Evolutionary conservation across 1,140 invertebrate genomes (phyloP).

Genomic region (Pogonomyrmex barbatus): DNA sequence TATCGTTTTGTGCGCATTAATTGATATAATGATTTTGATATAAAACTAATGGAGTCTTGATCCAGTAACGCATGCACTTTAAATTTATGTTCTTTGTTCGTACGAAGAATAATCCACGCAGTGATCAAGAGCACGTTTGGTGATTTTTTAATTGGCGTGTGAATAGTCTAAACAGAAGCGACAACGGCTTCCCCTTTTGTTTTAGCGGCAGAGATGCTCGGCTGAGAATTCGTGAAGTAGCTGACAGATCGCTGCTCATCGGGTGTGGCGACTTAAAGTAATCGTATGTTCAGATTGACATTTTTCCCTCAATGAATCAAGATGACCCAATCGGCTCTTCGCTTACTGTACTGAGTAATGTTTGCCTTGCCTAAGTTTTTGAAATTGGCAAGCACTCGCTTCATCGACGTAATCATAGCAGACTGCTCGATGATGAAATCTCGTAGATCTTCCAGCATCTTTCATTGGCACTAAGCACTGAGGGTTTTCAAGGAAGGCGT

Average conservation of each 20-base stretch:
- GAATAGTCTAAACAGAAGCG: neutral
- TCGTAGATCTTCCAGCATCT: too few relatives aligned
- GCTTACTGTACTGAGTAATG: neutral
- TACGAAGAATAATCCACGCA: neutral
- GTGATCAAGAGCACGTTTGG: neutral
- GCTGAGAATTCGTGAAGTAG: too few relatives aligned
- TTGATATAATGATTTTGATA: slow-evolving; percentile 32
- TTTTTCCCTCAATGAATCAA: neutral
- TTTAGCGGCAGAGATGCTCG: too few relatives aligned
- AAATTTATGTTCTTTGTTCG: neutral
- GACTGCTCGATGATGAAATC: neutral
- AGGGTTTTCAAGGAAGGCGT: neutral
- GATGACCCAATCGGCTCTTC: neutral
- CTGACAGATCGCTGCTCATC: too few relatives aligned
- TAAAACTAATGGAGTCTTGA: slow-evolving; percentile 59
- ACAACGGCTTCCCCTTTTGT: neutral
- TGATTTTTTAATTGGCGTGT: neutral
- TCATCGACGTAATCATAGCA: neutral
- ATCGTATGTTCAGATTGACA: too few relatives aligned
- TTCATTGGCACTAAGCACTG: neutral
- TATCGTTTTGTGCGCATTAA: slow-evolving; percentile 24
- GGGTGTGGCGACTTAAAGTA: too few relatives aligned
- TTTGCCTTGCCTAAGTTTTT: neutral
- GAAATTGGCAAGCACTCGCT: neutral
- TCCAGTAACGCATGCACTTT: slow-evolving; percentile 52